Evolutionary conservation across 2,797 vertebrate genomes (phyloP).

Genomic region (Siniperca scherzeri): DNA sequence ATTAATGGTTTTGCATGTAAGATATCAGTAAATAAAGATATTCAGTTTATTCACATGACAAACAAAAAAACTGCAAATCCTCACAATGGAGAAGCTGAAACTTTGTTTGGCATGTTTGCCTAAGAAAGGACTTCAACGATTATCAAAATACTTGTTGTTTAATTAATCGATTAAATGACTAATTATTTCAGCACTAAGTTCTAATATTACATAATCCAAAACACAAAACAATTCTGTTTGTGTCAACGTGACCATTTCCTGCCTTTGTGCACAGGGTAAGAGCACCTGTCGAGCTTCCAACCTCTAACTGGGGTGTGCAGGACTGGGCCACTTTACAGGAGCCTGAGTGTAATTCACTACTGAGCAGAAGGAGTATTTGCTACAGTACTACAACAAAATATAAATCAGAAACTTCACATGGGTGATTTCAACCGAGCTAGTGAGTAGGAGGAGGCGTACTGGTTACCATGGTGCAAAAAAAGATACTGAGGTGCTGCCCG

Average conservation of each 20-base stretch:
- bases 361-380: slow-evolving; percentile 16
- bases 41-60: background rate
- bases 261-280: slow-evolving; percentile 36
- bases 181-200: slow-evolving; percentile 8
- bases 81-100: background rate
- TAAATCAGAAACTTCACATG: slow-evolving; percentile 35
- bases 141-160: background rate
- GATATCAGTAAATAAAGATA: background rate
- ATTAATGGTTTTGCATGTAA: background rate
- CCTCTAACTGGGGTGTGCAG: slow-evolving; percentile 5
- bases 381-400: slow-evolving; percentile 39
- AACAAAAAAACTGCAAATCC: background rate
- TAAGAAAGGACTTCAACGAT: background rate
- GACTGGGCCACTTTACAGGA: background rate
- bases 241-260: slow-evolving; percentile 32
- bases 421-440: slow-evolving; percentile 17
- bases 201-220: slow-evolving; percentile 1
- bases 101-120: background rate
- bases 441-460: slow-evolving; percentile 54
- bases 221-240: slow-evolving; percentile 1
- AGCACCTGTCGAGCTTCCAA: slow-evolving; percentile 31
- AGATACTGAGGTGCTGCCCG: slow-evolving; percentile 47
- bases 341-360: slow-evolving; percentile 6
- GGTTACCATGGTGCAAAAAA: slow-evolving; percentile 56
- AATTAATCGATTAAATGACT: background rate